phyloP scores from a whole-genome alignment of 2,888 invertebrate species.

The Diplazon laetatorius region DNA sequence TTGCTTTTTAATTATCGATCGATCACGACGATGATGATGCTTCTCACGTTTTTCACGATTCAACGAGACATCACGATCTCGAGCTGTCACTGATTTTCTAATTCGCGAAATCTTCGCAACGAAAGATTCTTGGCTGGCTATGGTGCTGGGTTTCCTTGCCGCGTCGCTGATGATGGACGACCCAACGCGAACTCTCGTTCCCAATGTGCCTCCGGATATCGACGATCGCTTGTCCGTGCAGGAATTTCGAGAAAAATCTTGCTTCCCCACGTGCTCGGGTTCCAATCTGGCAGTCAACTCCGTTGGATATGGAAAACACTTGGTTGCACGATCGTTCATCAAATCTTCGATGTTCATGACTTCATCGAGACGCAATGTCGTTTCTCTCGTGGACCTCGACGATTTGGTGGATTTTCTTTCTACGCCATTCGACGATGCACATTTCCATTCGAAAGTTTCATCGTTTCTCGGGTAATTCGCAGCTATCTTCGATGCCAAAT shows the following conservation, averaged over 20 bases:
- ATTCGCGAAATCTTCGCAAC: neutral
- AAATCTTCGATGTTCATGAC: slow-evolving; percentile 53
- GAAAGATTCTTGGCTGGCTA: neutral
- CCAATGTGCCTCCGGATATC: slow-evolving; percentile 55
- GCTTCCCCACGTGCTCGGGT: slow-evolving; percentile 46
- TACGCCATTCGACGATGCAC: slow-evolving; percentile 1
- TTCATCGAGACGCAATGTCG: slow-evolving; percentile 9
- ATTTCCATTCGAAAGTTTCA: slow-evolving; percentile 38
- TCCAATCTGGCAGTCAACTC: slow-evolving; percentile 27
- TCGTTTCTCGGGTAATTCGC: slow-evolving; percentile 34
- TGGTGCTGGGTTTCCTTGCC: neutral
- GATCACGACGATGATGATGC: neutral
- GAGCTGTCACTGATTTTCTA: slow-evolving; percentile 19
- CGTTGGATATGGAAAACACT: slow-evolving; percentile 59
- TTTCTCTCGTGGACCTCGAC: neutral
- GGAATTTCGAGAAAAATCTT: slow-evolving; percentile 38
- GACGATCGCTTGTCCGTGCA: slow-evolving; percentile 59
- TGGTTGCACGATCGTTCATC: slow-evolving; percentile 63
- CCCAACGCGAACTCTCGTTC: slow-evolving; percentile 52
- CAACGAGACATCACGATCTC: slow-evolving; percentile 36
- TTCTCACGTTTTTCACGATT: slow-evolving; percentile 6
- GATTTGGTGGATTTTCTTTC: slow-evolving; percentile 21
- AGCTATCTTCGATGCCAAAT: slow-evolving; percentile 1
- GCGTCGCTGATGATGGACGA: slow-evolving; percentile 59
- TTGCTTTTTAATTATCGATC: neutral